Evolutionary conservation across 2,113 vertebrate species (phyloP).

Genomic region (Gambusia holbrooki): DNA sequence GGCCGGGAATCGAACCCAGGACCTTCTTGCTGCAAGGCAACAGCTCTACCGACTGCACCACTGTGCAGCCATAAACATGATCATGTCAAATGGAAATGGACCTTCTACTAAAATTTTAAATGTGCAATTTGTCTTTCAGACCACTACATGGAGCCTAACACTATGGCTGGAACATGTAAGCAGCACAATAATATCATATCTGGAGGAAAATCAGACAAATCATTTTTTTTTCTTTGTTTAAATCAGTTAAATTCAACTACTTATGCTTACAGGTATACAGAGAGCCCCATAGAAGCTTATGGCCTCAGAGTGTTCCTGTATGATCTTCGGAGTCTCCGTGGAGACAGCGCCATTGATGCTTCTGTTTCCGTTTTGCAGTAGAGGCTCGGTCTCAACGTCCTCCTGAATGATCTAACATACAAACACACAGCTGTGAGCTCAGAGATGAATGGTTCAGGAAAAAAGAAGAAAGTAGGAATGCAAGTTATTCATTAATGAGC

Average conservation of each 20-base stretch:
- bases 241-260: neutral
- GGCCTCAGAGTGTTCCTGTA: constrained; percentile 76
- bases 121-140: neutral
- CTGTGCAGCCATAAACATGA: too few relatives aligned
- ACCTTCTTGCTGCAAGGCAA: too few relatives aligned
- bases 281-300: constrained; percentile 92
- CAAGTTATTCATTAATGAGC: too few relatives aligned
- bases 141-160: constrained; percentile 14
- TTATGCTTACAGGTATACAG: constrained; percentile 88
- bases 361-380: constrained; percentile 40
- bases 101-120: neutral
- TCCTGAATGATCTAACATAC: constrained; percentile 55
- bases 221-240: neutral
- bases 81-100: neutral
- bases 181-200: neutral
- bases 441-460: neutral
- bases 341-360: constrained; percentile 49
- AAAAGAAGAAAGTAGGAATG: neutral
- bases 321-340: constrained; percentile 47
- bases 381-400: constrained; percentile 71
- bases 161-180: too few relatives aligned
- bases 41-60: too few relatives aligned
- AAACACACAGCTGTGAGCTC: constrained; percentile 1
- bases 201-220: neutral
- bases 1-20: too few relatives aligned